Conservation (phyloP, 2,113 vertebrate genomes). For the Zosterops hypoxanthus region DNA sequence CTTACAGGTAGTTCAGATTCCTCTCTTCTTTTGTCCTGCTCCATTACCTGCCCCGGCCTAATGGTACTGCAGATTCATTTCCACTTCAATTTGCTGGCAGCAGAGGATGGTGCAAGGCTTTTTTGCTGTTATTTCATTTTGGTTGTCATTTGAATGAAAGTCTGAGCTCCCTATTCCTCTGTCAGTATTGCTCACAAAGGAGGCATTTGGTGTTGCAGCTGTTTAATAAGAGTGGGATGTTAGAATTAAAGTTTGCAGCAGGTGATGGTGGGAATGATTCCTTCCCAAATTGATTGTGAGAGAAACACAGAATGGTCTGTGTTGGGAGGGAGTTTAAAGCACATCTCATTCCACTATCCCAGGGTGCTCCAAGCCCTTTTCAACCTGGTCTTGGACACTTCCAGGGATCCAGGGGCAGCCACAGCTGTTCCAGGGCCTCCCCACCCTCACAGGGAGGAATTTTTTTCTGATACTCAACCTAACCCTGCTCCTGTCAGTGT, state of each 20-base stretch:
- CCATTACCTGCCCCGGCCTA: conserved; percentile 41
- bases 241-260: background rate
- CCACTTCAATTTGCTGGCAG: background rate
- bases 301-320: background rate
- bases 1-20: background rate
- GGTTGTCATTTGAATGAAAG: background rate
- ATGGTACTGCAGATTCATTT: conserved; percentile 11
- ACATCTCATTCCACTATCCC: background rate
- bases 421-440: background rate
- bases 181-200: background rate
- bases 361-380: fast-evolving
- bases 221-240: background rate
- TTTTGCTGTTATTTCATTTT: background rate
- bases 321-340: background rate
- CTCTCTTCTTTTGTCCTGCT: background rate
- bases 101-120: background rate
- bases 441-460: background rate
- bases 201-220: background rate
- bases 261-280: background rate
- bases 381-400: background rate
- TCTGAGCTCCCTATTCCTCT: background rate
- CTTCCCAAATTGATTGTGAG: background rate
- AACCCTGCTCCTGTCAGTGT: background rate
- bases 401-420: background rate
- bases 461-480: background rate